Percentiles rank a stretch among this genome's conserved stretches.
Evolutionary conservation across 2,888 invertebrate species (phyloP).

Genomic region (Polydesmus complanatus): DNA sequence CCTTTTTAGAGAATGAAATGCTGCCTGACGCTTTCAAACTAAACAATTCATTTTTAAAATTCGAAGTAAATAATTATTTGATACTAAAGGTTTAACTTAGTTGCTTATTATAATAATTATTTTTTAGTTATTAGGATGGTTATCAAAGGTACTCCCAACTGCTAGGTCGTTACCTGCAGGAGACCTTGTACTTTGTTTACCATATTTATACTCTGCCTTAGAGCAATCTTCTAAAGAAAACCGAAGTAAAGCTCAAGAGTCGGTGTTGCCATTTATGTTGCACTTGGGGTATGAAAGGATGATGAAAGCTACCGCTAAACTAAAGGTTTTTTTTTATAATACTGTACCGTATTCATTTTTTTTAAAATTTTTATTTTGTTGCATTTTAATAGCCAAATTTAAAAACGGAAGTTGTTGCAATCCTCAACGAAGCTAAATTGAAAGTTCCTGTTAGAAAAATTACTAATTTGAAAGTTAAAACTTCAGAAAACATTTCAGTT

Average conservation of each 20-base stretch:
- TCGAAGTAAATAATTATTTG: slow-evolving; percentile 36
- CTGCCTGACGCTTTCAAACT: slow-evolving; percentile 69
- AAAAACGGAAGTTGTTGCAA: slow-evolving; percentile 48
- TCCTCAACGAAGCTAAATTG: slow-evolving; percentile 70
- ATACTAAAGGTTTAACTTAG: background rate
- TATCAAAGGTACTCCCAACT: slow-evolving; percentile 62
- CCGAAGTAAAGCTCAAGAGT: slow-evolving; percentile 75
- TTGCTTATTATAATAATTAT: background rate
- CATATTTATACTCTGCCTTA: slow-evolving; percentile 61
- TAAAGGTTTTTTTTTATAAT: slow-evolving; percentile 47
- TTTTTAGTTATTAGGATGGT: slow-evolving; percentile 57
- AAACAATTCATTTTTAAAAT: slow-evolving; percentile 67
- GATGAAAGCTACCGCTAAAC: slow-evolving; percentile 57
- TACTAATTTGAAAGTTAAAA: slow-evolving; percentile 25
- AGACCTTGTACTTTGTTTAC: slow-evolving; percentile 62
- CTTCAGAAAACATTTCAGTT: background rate
- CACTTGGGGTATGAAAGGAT: slow-evolving; percentile 72
- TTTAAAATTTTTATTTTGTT: background rate
- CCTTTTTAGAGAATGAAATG: slow-evolving; percentile 78
- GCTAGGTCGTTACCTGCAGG: slow-evolving; percentile 20
- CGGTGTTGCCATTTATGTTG: slow-evolving; percentile 81
- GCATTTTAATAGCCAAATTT: slow-evolving; percentile 32
- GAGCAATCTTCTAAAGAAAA: slow-evolving; percentile 87
- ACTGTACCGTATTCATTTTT: background rate
- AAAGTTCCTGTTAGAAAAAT: slow-evolving; percentile 64